Evolutionary conservation across 2,113 vertebrate species (phyloP).

Genomic region (Actinemys pallida): DNA sequence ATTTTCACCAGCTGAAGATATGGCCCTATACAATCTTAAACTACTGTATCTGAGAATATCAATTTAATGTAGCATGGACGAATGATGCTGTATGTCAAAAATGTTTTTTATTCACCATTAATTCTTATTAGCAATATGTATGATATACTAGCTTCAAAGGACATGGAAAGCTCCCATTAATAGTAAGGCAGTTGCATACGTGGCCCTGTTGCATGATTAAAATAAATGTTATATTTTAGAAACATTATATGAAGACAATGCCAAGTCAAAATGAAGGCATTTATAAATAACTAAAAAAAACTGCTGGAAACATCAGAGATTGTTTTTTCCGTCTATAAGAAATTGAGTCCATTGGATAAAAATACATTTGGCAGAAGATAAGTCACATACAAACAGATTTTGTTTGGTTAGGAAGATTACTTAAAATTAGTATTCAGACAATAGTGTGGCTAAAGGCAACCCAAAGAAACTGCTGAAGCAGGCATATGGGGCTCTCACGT

Average conservation of each 20-base stretch:
- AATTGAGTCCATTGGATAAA: slow-evolving; percentile 43
- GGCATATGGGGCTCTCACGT: not conserved
- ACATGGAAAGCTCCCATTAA: not conserved
- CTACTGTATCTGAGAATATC: not conserved
- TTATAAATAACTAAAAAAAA: not conserved
- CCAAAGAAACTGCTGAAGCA: slow-evolving; percentile 66
- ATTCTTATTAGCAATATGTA: not conserved
- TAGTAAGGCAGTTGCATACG: not conserved
- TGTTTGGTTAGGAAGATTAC: slow-evolving; percentile 63
- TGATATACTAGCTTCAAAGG: not conserved
- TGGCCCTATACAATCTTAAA: slow-evolving; percentile 32
- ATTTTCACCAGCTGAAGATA: slow-evolving; percentile 6
- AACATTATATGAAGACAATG: not conserved
- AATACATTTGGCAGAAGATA: slow-evolving; percentile 73
- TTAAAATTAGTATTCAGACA: slow-evolving; percentile 75
- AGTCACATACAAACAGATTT: slow-evolving; percentile 60
- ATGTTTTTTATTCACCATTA: not conserved
- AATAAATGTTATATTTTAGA: not conserved
- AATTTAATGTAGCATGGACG: not conserved
- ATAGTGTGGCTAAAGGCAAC: slow-evolving; percentile 59
- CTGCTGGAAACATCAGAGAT: not conserved
- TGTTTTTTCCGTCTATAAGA: not conserved
- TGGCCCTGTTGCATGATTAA: not conserved
- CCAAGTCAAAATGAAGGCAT: slow-evolving; percentile 39
- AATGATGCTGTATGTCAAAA: not conserved